Conservation (phyloP, 2,797 vertebrate genomes). For the Distichodus sexfasciatus region DNA sequence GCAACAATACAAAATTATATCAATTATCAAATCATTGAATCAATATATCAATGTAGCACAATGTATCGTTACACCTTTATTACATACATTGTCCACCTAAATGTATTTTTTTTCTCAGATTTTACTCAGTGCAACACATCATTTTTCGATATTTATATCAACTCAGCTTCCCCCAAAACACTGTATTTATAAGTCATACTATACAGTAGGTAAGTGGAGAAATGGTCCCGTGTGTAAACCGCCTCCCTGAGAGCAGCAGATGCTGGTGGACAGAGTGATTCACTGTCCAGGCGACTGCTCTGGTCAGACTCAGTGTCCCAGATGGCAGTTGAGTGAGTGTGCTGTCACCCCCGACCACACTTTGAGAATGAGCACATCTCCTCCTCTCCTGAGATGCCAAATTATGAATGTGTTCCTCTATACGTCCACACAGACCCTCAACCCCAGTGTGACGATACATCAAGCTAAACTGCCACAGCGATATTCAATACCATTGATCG, state of each 20-base stretch:
- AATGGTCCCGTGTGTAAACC: slow-evolving; percentile 3
- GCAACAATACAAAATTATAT: too few species aligned
- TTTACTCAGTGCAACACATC: neutral
- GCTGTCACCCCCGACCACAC: neutral
- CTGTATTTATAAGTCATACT: slow-evolving; percentile 3
- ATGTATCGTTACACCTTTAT: too few species aligned
- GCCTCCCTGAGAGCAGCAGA: slow-evolving; percentile 22
- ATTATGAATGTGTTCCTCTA: neutral
- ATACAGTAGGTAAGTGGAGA: slow-evolving; percentile 25
- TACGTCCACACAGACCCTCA: neutral
- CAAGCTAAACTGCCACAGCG: too few species aligned
- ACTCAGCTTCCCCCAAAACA: neutral
- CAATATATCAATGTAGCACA: too few species aligned
- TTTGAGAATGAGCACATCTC: neutral
- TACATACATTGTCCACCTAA: too few species aligned
- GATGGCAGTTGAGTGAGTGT: slow-evolving; percentile 17
- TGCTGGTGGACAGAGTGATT: slow-evolving; percentile 37
- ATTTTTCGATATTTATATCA: slow-evolving; percentile 1
- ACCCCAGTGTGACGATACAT: too few species aligned
- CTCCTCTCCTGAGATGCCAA: neutral
- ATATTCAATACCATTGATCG: too few species aligned
- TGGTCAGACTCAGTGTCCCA: slow-evolving; percentile 51
- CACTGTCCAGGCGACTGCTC: slow-evolving; percentile 54
- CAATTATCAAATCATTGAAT: too few species aligned
- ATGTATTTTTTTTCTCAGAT: neutral